Conservation (phyloP, 2,797 vertebrate genomes). For the Xenopus petersii region DNA sequence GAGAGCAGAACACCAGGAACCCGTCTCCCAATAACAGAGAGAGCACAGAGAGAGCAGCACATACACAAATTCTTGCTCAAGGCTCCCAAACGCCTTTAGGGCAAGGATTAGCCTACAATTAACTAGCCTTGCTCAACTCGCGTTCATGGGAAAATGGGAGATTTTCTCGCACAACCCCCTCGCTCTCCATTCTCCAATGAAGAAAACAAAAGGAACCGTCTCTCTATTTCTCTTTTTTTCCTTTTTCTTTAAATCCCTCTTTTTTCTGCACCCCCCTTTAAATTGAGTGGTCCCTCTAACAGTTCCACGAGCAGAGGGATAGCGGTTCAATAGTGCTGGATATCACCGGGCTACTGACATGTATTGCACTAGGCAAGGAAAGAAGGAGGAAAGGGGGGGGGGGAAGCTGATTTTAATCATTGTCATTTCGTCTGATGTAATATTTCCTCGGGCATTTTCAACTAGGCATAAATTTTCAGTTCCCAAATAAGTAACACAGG, state of each 20-base stretch:
- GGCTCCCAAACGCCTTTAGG: conserved; percentile 90
- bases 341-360: conserved; percentile 70
- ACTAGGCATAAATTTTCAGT: conserved; percentile 83
- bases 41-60: conserved; percentile 54
- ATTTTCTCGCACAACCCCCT: conserved; percentile 56
- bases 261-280: neutral
- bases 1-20: conserved; percentile 69
- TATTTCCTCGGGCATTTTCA: conserved; percentile 82
- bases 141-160: conserved; percentile 80
- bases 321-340: conserved; percentile 53
- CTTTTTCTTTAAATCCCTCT: neutral
- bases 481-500: conserved; percentile 80
- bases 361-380: conserved; percentile 68
- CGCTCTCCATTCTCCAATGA: conserved; percentile 28
- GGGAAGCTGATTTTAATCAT: conserved; percentile 85
- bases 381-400: conserved; percentile 52
- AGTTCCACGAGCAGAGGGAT: conserved; percentile 62
- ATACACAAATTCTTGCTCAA: conserved; percentile 79
- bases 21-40: conserved; percentile 84
- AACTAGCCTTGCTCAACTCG: conserved; percentile 85
- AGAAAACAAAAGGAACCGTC: neutral
- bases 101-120: conserved; percentile 96
- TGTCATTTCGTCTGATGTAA: conserved; percentile 93
- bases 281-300: neutral
- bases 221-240: neutral